These are phyloP conservation scores for Pygoscelis adeliae DNA, from an alignment of 2,113 vertebrate species.

Conservation along the genomic window DNA sequence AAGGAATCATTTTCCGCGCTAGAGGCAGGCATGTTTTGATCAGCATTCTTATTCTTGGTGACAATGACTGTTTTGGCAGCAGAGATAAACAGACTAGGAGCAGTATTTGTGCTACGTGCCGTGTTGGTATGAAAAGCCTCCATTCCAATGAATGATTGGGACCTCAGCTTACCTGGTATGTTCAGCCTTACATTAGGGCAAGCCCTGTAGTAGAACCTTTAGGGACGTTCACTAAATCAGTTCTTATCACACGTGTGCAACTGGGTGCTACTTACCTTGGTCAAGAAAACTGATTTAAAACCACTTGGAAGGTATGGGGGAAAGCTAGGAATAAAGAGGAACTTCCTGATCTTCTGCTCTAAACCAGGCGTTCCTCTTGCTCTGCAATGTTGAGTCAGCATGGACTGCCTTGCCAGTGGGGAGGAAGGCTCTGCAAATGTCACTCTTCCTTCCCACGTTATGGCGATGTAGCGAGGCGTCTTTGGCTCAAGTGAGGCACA, in stretches of 20 bases:
- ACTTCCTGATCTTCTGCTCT: not conserved
- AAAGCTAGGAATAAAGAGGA: not conserved
- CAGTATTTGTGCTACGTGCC: not conserved
- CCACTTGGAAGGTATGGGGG: not conserved
- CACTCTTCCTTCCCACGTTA: not conserved
- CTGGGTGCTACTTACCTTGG: not conserved
- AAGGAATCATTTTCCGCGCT: not conserved
- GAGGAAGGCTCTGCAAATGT: not conserved
- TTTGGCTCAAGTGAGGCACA: not conserved
- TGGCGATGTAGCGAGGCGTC: fast-evolving
- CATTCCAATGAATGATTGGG: fast-evolving
- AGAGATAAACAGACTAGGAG: not conserved
- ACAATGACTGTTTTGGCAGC: not conserved
- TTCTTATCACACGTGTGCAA: fast-evolving
- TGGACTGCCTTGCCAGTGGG: not conserved
- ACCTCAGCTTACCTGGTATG: not conserved
- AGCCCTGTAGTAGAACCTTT: not conserved
- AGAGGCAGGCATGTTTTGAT: not conserved
- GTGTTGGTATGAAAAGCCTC: not conserved
- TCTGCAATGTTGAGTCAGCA: fast-evolving
- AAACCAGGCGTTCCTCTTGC: not conserved
- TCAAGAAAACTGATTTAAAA: not conserved
- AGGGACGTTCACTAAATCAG: not conserved
- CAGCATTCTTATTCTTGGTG: not conserved
- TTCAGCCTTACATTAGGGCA: not conserved